Base-by-base conservation (phyloP, 2,797 vertebrate species). In the Chromobotia macracanthus region DNA sequence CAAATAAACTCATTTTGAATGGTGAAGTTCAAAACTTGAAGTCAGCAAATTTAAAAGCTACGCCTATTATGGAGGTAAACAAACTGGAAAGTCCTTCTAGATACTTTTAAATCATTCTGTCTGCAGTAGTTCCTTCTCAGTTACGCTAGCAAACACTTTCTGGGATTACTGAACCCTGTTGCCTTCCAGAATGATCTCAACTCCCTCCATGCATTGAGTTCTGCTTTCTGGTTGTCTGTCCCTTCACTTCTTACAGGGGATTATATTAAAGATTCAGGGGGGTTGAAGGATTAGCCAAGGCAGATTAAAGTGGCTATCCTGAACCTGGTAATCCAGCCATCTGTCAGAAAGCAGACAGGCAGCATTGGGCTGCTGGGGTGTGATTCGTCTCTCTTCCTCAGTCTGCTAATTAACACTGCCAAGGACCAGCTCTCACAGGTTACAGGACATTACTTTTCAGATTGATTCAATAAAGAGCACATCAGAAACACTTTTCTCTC, bases 321-420 rank as follows among this genome's bases (percentile, higher is more conserved):
- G 86, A 89, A 89, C 88, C 87, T 90, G 75, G 77, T 94, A 94
- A 94, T 94, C 93, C 92, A 83, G 78, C 94, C 93, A 94, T 94
- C 94, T 94, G 94, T 94, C 93, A 93, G 92, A 93, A 91, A 93
- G 91, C 91, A 92, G 86, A 65, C 71, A 48, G 71, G 63, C 63
- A 25, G 63, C 70, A 82, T 38, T 48, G 61, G 67, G 86, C 48
- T n/a, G n/a, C 19, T 44, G 21, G 65, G 60, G 41, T 58, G 35
- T 61, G 66, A 48, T 48, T 23, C 31, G 77, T 85, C 85, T 87
- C 82, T 77, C 86, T 41, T 84, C 81, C 41, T 58, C 72, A 83
- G 83, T 28, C 46, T 82, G 86, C 84, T 90, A 90, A 93, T 91
- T 89, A 90, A 84, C 79, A 85, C 80, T 79, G 85, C 81, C 82